Base-by-base conservation (phyloP, 2,888 invertebrate species). In the Carterocephalus palaemon region DNA sequence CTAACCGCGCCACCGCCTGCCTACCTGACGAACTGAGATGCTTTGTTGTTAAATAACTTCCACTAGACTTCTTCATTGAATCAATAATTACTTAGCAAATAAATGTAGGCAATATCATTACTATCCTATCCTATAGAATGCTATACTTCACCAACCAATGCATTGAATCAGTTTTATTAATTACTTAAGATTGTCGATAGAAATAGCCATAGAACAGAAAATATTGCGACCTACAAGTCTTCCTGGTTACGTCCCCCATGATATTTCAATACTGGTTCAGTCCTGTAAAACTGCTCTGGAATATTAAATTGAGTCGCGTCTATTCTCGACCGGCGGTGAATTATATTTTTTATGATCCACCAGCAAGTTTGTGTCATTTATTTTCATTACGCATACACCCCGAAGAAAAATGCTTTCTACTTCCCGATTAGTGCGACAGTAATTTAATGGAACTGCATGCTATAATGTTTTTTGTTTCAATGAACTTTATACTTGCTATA, bases 271-370 rank as follows among this genome's bases (percentile, higher is more conserved):
- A 10, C 17, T 9, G n/a, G 33, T 33, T 41, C n/a, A n/a, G n/a
- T n/a, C n/a, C 12, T 42, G 29, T 19, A 70, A 64, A 61, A 56
- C 58, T 57, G 66, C 52, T 54, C 56, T 60, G 60, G 70, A 50
- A 52, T 73, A 75, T 75, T 68, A 68, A 73, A 75, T 70, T 69
- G 62, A 67, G 57, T 64, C 54, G 52, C 50, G 61, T 65, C 78
- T 83, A 84, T 83, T 82, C 74, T 62, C 51, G 76, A 65, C 48
- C 67, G 65, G 51, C 66, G 74, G 70, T 82, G 73, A 82, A 79
- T 80, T 79, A 64, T 70, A 67, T 79, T 75, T 82, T 84, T 83
- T 83, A 85, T 75, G 72, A 57, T 67, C 62, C 70, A 59, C 78
- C 72, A 72, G 76, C 75, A 75, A 68, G 59, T 46, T 53, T 47